phyloP scores from a whole-genome alignment of 1,140 invertebrate genomes.

The Drosophila mojavensis region DNA sequence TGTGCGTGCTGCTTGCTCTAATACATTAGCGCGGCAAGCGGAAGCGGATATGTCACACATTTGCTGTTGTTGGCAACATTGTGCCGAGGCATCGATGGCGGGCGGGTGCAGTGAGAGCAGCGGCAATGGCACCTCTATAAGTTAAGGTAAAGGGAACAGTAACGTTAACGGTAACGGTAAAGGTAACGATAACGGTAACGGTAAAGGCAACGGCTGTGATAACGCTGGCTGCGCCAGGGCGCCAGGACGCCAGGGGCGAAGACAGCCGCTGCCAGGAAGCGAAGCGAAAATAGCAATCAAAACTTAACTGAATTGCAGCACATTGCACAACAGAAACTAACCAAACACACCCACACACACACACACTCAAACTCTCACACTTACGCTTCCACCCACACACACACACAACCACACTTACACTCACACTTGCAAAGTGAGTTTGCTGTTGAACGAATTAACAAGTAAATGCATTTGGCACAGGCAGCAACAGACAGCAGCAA shows the following conservation, averaged over 20 bases:
- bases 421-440: conserved; percentile 44
- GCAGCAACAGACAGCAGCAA: conserved; percentile 25
- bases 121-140: not conserved
- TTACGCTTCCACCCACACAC: not conserved
- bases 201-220: not conserved
- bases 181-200: not conserved
- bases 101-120: too few species aligned
- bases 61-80: conserved; percentile 76
- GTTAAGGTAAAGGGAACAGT: not conserved
- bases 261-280: conserved; percentile 65
- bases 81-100: conserved; percentile 34
- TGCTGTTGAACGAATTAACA: conserved; percentile 72
- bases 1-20: conserved; percentile 34
- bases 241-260: not conserved
- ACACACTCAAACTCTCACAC: not conserved
- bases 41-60: conserved; percentile 81
- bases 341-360: not conserved
- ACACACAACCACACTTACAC: not conserved
- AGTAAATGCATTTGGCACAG: conserved; percentile 72
- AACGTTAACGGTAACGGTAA: not conserved
- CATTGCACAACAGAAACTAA: conserved; percentile 44
- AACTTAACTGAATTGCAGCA: conserved; percentile 81
- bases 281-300: conserved; percentile 82
- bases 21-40: conserved; percentile 71
- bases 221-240: not conserved